Percentiles rank a stretch among this genome's conserved stretches.
phyloP scores from a whole-genome alignment of 2,113 vertebrate species.

The Apaloderma vittatum region DNA sequence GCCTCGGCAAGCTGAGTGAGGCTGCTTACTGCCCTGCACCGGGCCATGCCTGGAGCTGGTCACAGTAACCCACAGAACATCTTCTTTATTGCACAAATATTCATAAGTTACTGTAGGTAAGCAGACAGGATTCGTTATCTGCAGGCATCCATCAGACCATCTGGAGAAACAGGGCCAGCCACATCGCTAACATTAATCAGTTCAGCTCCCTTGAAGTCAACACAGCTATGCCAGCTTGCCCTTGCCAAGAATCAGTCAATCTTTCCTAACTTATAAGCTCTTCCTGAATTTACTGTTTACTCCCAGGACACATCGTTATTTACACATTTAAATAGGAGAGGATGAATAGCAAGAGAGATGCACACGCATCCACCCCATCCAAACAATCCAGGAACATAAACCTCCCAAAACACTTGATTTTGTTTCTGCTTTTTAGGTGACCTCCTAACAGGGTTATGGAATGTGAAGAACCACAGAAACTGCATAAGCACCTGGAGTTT shows the following conservation, averaged over 20 bases:
- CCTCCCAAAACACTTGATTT: not conserved
- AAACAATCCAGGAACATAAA: not conserved
- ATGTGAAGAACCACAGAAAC: not conserved
- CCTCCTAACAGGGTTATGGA: not conserved
- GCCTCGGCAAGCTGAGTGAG: not conserved
- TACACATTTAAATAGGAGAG: not conserved
- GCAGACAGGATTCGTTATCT: slow-evolving; percentile 10
- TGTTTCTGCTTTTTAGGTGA: not conserved
- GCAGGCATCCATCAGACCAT: not conserved
- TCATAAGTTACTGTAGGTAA: not conserved
- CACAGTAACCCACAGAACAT: not conserved
- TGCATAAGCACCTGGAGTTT: not conserved
- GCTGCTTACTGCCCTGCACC: not conserved
- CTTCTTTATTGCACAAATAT: not conserved
- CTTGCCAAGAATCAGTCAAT: slow-evolving; percentile 40
- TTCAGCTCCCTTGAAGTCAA: not conserved
- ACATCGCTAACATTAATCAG: not conserved
- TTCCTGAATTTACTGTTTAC: not conserved
- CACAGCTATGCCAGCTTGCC: not conserved
- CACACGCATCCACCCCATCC: rapidly evolving
- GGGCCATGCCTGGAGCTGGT: not conserved
- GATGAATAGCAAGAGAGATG: not conserved
- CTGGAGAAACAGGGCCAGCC: slow-evolving; percentile 38
- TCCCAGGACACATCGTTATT: not conserved
- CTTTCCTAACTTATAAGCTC: not conserved